A percentile compares a stretch with the other conserved stretches of the same genome.
Conservation (phyloP, 2,888 invertebrate species). For the Limnephilus auricula region DNA sequence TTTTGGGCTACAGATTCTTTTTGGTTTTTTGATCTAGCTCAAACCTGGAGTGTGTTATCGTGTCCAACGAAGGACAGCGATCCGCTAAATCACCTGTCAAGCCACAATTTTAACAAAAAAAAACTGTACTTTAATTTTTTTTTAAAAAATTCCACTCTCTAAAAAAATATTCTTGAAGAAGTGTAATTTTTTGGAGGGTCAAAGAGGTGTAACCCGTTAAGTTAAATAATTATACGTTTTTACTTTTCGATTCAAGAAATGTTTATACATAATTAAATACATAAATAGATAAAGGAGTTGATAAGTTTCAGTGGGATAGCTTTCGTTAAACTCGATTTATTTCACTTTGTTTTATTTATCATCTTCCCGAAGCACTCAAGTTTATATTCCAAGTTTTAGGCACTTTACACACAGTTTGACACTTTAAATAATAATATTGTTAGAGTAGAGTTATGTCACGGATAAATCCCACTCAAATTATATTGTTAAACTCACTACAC, state of each 20-base stretch:
- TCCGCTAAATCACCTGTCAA: no score
- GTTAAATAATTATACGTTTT: background rate
- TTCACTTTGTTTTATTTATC: background rate
- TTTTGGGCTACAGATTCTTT: no score
- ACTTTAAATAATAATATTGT: background rate
- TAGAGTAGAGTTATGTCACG: background rate
- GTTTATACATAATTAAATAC: background rate
- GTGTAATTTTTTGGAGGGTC: no score
- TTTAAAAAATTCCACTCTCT: no score
- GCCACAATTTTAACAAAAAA: no score
- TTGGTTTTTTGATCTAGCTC: no score
- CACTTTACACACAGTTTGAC: background rate
- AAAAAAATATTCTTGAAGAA: no score
- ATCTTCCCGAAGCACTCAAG: background rate
- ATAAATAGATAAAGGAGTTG: background rate
- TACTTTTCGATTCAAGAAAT: background rate
- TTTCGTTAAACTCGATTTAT: background rate
- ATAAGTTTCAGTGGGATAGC: background rate
- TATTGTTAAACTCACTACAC: background rate
- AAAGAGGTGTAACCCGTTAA: no score
- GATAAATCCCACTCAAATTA: background rate
- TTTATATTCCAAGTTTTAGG: slow-evolving; percentile 20
- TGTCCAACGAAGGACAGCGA: no score
- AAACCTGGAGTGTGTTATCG: no score
- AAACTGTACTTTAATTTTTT: no score